Conservation (phyloP, 1,140 invertebrate species). For the Latrodectus geometricus region DNA sequence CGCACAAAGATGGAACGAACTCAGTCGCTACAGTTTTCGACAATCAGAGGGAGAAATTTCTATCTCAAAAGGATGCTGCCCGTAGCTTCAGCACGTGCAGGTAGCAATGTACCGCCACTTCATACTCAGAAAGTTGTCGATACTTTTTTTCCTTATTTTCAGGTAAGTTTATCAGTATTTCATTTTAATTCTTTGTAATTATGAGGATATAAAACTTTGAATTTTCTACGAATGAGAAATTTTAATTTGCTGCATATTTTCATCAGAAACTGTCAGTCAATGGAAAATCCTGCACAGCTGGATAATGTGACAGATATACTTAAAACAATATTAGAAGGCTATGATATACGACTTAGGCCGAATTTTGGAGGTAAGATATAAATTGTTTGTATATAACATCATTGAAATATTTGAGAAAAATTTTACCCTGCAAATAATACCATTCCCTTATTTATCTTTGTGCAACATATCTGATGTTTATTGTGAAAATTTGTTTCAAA, state of each 20-base stretch:
- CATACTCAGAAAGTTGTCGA: background rate
- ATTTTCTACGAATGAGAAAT: background rate
- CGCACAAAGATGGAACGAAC: background rate
- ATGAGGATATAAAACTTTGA: background rate
- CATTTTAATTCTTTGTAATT: background rate
- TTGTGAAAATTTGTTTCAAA: no score
- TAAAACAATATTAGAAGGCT: constrained; percentile 90
- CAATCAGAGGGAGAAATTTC: background rate
- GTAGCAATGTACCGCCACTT: constrained; percentile 14
- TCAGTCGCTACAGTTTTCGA: background rate
- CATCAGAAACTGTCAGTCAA: constrained; percentile 7
- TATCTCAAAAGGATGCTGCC: constrained; percentile 41
- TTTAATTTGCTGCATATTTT: background rate
- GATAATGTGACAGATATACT: constrained; percentile 66
- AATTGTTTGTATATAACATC: background rate
- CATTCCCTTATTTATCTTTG: no score
- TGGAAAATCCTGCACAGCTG: constrained; percentile 57
- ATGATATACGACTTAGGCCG: constrained; percentile 93
- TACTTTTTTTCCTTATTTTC: background rate
- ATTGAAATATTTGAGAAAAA: no score
- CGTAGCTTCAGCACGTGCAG: constrained; percentile 3
- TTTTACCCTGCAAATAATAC: no score
- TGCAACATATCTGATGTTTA: no score
- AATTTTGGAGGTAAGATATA: constrained; percentile 90
- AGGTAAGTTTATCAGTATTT: constrained; percentile 1